phyloP scores from a whole-genome alignment of 2,113 vertebrate species.

The Gavialis gangeticus region DNA sequence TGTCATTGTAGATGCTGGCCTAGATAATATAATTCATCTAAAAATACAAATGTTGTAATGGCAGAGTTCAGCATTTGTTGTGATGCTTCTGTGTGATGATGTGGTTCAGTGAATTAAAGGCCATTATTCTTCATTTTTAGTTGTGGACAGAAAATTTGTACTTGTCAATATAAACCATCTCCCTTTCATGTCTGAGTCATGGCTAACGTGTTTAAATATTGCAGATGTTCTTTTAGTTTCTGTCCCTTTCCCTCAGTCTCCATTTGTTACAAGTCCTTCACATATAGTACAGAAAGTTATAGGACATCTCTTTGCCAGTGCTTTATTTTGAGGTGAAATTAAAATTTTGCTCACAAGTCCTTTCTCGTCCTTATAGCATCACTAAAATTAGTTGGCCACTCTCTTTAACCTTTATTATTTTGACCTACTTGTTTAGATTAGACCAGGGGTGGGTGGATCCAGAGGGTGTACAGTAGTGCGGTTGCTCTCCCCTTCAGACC shows the following conservation, averaged over 20 bases:
- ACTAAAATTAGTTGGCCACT: background rate
- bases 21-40: background rate
- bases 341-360: background rate
- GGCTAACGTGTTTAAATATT: background rate
- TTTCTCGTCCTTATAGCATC: background rate
- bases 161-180: background rate
- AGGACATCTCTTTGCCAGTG: background rate
- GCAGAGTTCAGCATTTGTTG: background rate
- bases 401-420: background rate
- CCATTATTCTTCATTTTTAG: background rate
- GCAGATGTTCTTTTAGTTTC: background rate
- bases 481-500: too few relatives aligned
- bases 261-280: rapidly evolving
- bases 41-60: background rate
- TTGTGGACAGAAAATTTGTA: background rate
- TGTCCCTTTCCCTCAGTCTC: background rate
- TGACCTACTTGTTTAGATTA: too few relatives aligned
- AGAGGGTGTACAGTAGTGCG: too few relatives aligned
- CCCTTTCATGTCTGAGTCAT: background rate
- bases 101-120: background rate
- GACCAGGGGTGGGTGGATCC: too few relatives aligned
- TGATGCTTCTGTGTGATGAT: background rate
- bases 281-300: rapidly evolving
- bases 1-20: background rate
- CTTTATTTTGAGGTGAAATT: background rate